Conservation (phyloP, 2,113 vertebrate species). For the Lynx canadensis region DNA sequence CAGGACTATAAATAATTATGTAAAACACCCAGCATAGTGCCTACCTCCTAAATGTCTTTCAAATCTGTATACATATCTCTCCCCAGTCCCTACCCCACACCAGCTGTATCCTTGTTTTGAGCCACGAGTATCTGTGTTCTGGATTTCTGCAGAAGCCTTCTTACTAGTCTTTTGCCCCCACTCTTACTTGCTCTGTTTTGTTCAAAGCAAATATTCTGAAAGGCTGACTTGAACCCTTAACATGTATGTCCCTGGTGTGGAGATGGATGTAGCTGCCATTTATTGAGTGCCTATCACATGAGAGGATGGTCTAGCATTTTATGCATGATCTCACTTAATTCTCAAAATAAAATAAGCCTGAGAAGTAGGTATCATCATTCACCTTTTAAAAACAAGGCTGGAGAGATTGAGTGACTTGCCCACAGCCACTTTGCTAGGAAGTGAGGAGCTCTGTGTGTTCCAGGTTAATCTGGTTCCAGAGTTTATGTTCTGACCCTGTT, state of each 20-base stretch:
- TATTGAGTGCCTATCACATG: not conserved
- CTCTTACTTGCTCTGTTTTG: not conserved
- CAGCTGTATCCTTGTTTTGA: not conserved
- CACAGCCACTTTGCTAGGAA: not conserved
- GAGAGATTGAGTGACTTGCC: not conserved
- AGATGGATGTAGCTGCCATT: not conserved
- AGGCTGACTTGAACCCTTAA: not conserved
- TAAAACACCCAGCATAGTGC: not conserved
- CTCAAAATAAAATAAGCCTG: not conserved
- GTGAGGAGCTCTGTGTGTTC: not conserved
- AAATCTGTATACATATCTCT: not conserved
- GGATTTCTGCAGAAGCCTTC: not conserved
- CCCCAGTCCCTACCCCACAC: not conserved
- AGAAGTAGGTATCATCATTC: not conserved
- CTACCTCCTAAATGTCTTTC: slow-evolving; percentile 14
- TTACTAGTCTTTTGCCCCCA: not conserved
- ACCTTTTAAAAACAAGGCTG: slow-evolving; percentile 3
- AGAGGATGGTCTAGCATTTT: not conserved
- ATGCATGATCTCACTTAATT: not conserved
- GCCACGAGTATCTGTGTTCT: not conserved
- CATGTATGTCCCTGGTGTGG: not conserved
- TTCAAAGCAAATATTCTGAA: slow-evolving; percentile 37
- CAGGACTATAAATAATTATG: slow-evolving; percentile 27
- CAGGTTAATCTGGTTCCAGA: not conserved
- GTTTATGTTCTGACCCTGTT: not conserved